Conservation (phyloP, 2,888 invertebrate species). For the Hydriomena furcata region DNA sequence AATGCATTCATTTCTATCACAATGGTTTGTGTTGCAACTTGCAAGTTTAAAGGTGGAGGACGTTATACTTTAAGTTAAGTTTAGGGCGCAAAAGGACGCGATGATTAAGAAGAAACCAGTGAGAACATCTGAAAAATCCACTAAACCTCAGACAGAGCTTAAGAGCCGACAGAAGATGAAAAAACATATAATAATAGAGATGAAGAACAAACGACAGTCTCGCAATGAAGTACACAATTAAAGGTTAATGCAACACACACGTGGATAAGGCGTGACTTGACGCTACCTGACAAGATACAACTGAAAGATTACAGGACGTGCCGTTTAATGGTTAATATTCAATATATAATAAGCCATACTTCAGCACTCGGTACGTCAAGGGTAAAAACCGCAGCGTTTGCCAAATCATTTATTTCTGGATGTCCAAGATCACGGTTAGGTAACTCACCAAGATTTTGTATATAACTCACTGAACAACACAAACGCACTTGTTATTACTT, state of each 20-base stretch:
- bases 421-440: slow-evolving; percentile 58
- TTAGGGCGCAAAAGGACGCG: too few relatives aligned
- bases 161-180: too few relatives aligned
- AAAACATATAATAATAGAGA: too few relatives aligned
- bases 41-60: too few relatives aligned
- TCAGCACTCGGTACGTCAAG: slow-evolving; percentile 52
- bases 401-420: slow-evolving; percentile 73
- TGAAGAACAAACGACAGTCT: too few relatives aligned
- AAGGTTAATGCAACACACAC: slow-evolving; percentile 1
- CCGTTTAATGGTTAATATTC: slow-evolving; percentile 18
- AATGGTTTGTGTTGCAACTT: too few relatives aligned
- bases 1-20: too few relatives aligned
- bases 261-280: slow-evolving; percentile 13
- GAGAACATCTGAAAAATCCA: too few relatives aligned
- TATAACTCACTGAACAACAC: slow-evolving; percentile 66
- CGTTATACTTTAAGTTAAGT: too few relatives aligned
- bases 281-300: slow-evolving; percentile 1
- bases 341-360: slow-evolving; percentile 25
- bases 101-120: too few relatives aligned
- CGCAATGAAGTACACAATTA: too few relatives aligned
- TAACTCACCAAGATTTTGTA: slow-evolving; percentile 63
- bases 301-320: slow-evolving; percentile 22
- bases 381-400: slow-evolving; percentile 55
- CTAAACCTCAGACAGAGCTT: too few relatives aligned
- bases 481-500: slow-evolving; percentile 43